Conservation (phyloP, 2,113 vertebrate genomes). For the Chloropsis hardwickii region DNA sequence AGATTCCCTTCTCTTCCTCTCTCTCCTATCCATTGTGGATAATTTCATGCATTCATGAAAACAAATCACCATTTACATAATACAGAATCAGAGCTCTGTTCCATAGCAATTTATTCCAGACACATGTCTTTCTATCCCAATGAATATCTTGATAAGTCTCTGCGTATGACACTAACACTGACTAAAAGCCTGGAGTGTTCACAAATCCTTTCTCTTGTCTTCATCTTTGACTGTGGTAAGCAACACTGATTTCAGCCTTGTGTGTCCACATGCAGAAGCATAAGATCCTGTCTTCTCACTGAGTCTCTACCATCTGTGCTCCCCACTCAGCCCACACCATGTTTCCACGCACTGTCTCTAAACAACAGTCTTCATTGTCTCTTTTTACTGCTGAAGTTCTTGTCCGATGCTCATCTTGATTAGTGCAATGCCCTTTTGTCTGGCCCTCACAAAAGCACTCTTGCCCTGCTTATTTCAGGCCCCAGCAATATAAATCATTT, state of each 20-base stretch:
- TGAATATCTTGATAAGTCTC: background rate
- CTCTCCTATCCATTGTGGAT: background rate
- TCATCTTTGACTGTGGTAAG: background rate
- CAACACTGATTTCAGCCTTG: background rate
- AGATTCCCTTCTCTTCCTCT: background rate
- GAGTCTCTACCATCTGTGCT: background rate
- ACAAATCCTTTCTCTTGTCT: background rate
- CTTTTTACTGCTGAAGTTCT: constrained; percentile 7
- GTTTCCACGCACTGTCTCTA: background rate
- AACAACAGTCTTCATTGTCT: constrained; percentile 36
- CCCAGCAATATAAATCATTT: constrained; percentile 54
- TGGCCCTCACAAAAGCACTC: constrained; percentile 10
- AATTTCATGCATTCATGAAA: background rate
- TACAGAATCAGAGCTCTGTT: background rate
- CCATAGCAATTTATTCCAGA: background rate
- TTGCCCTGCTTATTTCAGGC: constrained; percentile 25
- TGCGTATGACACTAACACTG: background rate
- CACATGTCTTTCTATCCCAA: background rate
- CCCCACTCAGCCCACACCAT: background rate
- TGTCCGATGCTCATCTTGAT: background rate
- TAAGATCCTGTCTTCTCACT: background rate
- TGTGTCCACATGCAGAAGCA: background rate
- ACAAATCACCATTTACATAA: background rate
- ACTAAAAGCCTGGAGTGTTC: background rate
- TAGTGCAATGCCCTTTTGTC: constrained; percentile 2